A percentile compares a stretch with the other conserved stretches of the same genome.
Conservation (phyloP, 2,888 invertebrate genomes). For the Ganaspis brasiliensis region DNA sequence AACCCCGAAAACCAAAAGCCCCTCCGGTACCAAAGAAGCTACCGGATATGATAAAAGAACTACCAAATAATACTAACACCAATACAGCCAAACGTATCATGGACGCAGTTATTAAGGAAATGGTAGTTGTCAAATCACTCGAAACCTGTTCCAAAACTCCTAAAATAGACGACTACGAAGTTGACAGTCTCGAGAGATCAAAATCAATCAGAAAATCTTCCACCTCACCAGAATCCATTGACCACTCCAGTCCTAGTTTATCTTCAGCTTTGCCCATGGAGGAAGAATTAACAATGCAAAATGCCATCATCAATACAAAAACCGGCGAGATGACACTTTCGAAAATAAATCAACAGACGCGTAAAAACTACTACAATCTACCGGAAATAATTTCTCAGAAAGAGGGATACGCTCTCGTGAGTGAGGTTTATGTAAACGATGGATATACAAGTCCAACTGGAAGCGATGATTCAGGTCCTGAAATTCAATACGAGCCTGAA, state of each 20-base stretch:
- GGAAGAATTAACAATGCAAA: conserved; percentile 90
- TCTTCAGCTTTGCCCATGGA: conserved; percentile 89
- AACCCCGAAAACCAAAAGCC: conserved; percentile 55
- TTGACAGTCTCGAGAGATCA: conserved; percentile 77
- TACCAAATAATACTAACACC: conserved; percentile 68
- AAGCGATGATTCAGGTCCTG: conserved; percentile 82
- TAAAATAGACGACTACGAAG: conserved; percentile 72
- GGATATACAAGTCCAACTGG: conserved; percentile 83
- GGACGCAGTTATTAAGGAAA: conserved; percentile 81
- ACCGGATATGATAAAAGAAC: conserved; percentile 76
- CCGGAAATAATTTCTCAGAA: conserved; percentile 81
- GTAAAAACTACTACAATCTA: conserved; percentile 80
- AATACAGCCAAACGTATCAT: conserved; percentile 78
- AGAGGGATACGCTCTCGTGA: conserved; percentile 86
- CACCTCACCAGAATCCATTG: conserved; percentile 67
- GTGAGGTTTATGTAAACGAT: conserved; percentile 90
- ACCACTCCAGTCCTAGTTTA: conserved; percentile 87
- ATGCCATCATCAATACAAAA: conserved; percentile 86
- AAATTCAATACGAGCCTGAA: conserved; percentile 83
- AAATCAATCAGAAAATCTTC: conserved; percentile 68
- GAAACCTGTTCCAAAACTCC: conserved; percentile 60
- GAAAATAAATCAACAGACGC: conserved; percentile 71
- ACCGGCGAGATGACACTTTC: conserved; percentile 83
- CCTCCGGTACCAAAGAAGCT: conserved; percentile 60
- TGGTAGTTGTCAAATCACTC: conserved; percentile 75